A percentile compares a stretch with the other conserved stretches of the same genome.
These are phyloP conservation scores for Pemphigus obesinymphae DNA, from an alignment of 1,140 invertebrate genomes.

Conservation along the genomic window DNA sequence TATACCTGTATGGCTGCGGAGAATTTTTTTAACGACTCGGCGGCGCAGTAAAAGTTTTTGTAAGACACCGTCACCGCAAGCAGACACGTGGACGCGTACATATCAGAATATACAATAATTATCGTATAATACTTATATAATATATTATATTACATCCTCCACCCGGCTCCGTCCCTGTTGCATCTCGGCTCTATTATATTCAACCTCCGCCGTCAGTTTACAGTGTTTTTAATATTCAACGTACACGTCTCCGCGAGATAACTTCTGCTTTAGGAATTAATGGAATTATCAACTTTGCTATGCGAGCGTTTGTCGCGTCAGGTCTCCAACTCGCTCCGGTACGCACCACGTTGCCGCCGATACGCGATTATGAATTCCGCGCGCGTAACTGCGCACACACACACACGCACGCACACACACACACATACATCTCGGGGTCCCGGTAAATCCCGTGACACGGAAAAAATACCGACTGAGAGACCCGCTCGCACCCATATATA, in stretches of 20 bases:
- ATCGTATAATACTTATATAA: not conserved
- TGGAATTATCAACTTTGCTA: conserved; percentile 34
- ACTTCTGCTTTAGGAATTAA: conserved; percentile 31
- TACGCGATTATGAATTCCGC: conserved; percentile 17
- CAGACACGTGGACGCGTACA: not conserved
- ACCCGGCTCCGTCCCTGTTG: too few species aligned
- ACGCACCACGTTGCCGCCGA: not conserved
- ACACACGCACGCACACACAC: too few species aligned
- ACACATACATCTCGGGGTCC: not conserved
- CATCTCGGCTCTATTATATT: too few species aligned
- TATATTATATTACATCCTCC: not conserved
- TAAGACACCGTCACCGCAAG: not conserved
- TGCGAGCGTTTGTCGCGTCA: conserved; percentile 3
- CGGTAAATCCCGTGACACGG: not conserved
- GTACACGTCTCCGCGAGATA: not conserved
- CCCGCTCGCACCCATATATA: too few species aligned
- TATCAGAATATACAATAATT: conserved; percentile 17
- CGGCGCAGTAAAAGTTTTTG: not conserved
- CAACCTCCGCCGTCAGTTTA: not conserved
- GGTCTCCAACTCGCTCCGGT: not conserved
- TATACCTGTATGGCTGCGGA: not conserved
- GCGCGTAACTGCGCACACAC: not conserved
- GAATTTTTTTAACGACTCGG: not conserved
- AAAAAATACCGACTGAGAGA: not conserved
- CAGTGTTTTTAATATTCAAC: conserved; percentile 36